Evolutionary conservation across 2,113 vertebrate species (phyloP).

Genomic region (Chloroceryle aenea): DNA sequence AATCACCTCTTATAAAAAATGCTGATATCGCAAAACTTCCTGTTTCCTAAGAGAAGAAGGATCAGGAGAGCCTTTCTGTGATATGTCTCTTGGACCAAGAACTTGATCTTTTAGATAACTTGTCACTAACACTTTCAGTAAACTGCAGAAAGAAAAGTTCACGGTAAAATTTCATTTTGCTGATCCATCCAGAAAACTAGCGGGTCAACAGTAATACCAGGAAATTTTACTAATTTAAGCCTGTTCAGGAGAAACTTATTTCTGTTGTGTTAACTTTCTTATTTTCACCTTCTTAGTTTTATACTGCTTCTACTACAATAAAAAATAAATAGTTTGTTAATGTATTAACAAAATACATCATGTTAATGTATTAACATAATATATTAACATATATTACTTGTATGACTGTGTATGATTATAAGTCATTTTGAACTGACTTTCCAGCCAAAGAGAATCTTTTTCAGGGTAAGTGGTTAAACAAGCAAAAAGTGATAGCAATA

Average conservation of each 20-base stretch:
- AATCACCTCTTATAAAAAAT: neutral
- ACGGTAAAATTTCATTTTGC: neutral
- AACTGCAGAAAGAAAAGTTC: neutral
- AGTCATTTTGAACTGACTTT: neutral
- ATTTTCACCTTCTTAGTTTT: neutral
- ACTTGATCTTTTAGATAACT: neutral
- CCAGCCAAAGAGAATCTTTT: neutral
- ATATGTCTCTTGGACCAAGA: neutral
- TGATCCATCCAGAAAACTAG: neutral
- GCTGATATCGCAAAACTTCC: neutral
- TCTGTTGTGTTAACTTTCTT: neutral
- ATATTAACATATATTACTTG: neutral
- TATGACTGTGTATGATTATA: neutral
- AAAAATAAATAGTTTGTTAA: neutral
- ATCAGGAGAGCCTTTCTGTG: neutral
- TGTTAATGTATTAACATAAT: too few species aligned
- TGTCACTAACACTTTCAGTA: neutral
- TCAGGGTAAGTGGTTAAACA: neutral
- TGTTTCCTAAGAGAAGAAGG: neutral
- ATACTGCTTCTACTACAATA: neutral
- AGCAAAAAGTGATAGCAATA: neutral
- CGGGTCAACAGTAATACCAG: neutral
- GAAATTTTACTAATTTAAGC: neutral
- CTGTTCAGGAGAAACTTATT: neutral
- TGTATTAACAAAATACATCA: too few species aligned